Conservation (phyloP, 2,797 vertebrate genomes). For the Poecilia picta region DNA sequence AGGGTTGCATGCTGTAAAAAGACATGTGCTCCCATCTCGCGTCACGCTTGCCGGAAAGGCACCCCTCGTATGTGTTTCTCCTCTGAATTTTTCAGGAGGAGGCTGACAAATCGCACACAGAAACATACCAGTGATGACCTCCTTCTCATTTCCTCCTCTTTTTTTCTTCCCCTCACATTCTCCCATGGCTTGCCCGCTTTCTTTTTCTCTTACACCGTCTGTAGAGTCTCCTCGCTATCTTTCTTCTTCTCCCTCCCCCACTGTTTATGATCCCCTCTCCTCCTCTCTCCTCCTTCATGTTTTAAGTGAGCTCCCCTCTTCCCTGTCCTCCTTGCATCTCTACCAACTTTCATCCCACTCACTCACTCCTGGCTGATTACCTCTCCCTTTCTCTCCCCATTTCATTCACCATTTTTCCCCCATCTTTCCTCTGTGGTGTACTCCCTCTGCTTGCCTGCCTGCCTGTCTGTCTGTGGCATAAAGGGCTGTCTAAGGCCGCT, state of each 20-base stretch:
- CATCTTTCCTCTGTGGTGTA: constrained; percentile 31
- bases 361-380: constrained; percentile 55
- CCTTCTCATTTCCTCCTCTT: constrained; percentile 64
- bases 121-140: constrained; percentile 72
- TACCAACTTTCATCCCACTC: constrained; percentile 64
- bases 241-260: constrained; percentile 45
- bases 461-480: constrained; percentile 59
- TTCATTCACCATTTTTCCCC: constrained; percentile 51
- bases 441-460: constrained; percentile 27
- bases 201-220: constrained; percentile 52
- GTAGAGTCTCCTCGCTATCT: constrained; percentile 47
- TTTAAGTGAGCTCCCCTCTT: constrained; percentile 38
- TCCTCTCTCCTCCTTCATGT: constrained; percentile 36
- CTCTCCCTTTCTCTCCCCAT: constrained; percentile 46
- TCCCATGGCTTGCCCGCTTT: constrained; percentile 61
- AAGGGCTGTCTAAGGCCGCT: constrained; percentile 68
- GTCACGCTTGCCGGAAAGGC: constrained; percentile 34
- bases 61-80: constrained; percentile 56
- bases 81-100: constrained; percentile 74
- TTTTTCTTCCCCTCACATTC: constrained; percentile 41
- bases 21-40: constrained; percentile 48
- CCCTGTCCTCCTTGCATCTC: constrained; percentile 38
- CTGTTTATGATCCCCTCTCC: constrained; percentile 48
- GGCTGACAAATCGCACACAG: constrained; percentile 65
- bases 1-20: constrained; percentile 50